These are phyloP conservation scores for Fistularia commersonii DNA, from an alignment of 2,797 vertebrate genomes.

Conservation along the genomic window DNA sequence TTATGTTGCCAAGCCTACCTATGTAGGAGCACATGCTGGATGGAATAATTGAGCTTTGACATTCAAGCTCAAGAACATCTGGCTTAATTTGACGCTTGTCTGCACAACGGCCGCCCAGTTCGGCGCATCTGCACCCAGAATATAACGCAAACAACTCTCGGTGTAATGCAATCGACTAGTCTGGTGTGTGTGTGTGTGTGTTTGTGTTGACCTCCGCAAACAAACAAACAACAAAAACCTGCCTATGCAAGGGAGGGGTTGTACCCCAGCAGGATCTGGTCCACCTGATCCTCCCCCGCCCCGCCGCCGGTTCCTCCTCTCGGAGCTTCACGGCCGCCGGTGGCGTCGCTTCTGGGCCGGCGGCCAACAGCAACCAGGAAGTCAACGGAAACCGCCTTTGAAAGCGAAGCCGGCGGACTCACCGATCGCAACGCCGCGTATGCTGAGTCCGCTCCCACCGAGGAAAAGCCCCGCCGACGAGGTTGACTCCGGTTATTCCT, in stretches of 20 bases:
- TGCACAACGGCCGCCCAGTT: no score
- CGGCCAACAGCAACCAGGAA: slow-evolving; percentile 59
- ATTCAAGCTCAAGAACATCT: no score
- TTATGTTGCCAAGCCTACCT: no score
- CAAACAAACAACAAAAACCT: no score
- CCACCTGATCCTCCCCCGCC: slow-evolving; percentile 57
- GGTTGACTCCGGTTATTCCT: slow-evolving; percentile 54
- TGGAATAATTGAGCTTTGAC: no score
- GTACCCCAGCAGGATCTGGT: slow-evolving; percentile 21
- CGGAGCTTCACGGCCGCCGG: slow-evolving; percentile 38
- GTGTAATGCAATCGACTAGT: no score
- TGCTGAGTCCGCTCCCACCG: slow-evolving; percentile 52
- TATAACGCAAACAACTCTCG: no score
- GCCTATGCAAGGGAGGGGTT: no score
- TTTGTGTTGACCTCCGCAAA: not conserved
- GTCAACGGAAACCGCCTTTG: slow-evolving; percentile 50
- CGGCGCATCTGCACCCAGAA: no score
- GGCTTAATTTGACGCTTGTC: no score
- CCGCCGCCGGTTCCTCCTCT: slow-evolving; percentile 29
- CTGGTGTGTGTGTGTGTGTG: not conserved
- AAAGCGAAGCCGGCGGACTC: slow-evolving; percentile 61
- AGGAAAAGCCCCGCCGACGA: slow-evolving; percentile 59
- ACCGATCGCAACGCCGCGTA: slow-evolving; percentile 58
- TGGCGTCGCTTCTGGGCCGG: slow-evolving; percentile 33
- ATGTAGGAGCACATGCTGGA: no score